phyloP scores from a whole-genome alignment of 2,113 vertebrate species.

The Cyanocitta stelleri region DNA sequence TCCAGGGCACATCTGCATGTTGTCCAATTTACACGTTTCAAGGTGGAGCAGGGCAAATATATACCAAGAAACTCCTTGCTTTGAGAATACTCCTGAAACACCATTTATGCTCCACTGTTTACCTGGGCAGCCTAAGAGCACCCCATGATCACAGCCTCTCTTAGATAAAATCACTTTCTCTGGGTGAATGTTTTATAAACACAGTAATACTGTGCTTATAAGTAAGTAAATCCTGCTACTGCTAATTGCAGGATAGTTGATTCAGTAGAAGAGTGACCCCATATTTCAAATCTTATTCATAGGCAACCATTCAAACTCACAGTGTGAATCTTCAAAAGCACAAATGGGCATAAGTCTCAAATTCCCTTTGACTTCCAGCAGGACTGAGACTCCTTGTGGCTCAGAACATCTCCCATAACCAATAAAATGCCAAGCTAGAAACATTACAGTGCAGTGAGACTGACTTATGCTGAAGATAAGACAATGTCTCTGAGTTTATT shows the following conservation, averaged over 20 bases:
- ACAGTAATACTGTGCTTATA: background rate
- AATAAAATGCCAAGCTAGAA: constrained; percentile 20
- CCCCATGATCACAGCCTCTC: background rate
- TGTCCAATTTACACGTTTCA: background rate
- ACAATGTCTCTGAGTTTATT: constrained; percentile 35
- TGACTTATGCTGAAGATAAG: constrained; percentile 46
- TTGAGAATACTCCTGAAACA: background rate
- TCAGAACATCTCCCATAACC: background rate
- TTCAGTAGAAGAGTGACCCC: background rate
- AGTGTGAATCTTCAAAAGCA: background rate
- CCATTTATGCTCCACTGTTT: background rate
- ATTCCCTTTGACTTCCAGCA: background rate
- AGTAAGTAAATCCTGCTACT: background rate
- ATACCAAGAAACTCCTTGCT: background rate
- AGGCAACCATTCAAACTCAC: background rate
- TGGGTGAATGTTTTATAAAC: background rate
- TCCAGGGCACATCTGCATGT: background rate
- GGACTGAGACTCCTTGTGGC: background rate
- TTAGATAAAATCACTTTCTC: background rate
- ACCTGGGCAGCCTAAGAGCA: background rate
- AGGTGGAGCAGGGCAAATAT: background rate
- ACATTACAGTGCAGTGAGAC: background rate
- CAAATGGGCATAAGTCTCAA: background rate
- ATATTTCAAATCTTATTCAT: background rate
- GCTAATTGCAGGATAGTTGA: background rate